Evolutionary conservation across 2,888 invertebrate genomes (phyloP).

Genomic region (Marronus borbonicus): DNA sequence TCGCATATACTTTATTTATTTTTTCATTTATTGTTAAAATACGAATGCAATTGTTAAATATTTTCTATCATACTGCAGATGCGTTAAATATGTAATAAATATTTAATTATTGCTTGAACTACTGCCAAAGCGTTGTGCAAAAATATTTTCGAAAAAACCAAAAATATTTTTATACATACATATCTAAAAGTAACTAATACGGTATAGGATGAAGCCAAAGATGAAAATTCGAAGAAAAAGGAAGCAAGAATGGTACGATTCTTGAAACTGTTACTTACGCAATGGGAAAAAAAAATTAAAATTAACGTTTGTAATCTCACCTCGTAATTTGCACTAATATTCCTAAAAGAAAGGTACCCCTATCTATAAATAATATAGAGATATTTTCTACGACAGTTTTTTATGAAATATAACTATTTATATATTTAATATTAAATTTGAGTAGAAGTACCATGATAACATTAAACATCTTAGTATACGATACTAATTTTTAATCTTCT

Average conservation of each 20-base stretch:
- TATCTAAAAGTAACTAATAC: conserved; percentile 41
- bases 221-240: conserved; percentile 8
- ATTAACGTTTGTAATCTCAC: too few relatives aligned
- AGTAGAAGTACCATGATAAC: neutral
- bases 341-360: too few relatives aligned
- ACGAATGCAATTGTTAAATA: conserved; percentile 31
- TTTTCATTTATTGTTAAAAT: neutral
- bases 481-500: too few relatives aligned
- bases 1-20: conserved; percentile 10
- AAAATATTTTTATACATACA: conserved; percentile 53
- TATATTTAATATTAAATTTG: conserved; percentile 1
- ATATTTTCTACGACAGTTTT: conserved; percentile 21
- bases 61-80: neutral
- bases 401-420: conserved; percentile 15
- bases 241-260: too few relatives aligned
- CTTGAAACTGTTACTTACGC: too few relatives aligned
- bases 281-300: too few relatives aligned
- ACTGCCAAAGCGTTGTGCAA: conserved; percentile 44
- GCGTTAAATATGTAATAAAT: neutral
- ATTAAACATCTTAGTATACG: too few relatives aligned
- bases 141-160: conserved; percentile 34
- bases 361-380: neutral
- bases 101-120: conserved; percentile 32
- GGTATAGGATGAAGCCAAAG: conserved; percentile 24
- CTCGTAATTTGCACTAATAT: too few relatives aligned